These are phyloP conservation scores for Archaeoteleia sp. DNA, from an alignment of 2,888 invertebrate species.

Conservation along the genomic window DNA sequence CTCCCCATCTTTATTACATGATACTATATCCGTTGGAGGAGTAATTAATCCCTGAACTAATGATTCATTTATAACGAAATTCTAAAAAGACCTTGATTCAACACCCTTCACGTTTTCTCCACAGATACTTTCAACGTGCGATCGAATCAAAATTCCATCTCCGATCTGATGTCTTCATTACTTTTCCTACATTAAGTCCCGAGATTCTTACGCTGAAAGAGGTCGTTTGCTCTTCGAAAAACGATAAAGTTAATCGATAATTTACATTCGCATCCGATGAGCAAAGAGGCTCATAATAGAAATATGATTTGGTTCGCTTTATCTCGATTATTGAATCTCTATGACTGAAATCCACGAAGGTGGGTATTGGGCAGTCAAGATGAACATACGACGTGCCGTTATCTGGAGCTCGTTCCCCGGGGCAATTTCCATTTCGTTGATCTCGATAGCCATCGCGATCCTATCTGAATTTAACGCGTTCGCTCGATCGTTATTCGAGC, in stretches of 20 bases:
- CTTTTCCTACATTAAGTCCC: constrained; percentile 5
- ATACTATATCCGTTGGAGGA: constrained; percentile 10
- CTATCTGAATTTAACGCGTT: constrained; percentile 40
- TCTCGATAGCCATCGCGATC: constrained; percentile 27
- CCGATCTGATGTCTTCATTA: neutral
- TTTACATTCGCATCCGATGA: constrained; percentile 27
- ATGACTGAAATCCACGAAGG: constrained; percentile 35
- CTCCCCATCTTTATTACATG: constrained; percentile 24
- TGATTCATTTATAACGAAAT: constrained; percentile 26
- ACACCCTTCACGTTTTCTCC: constrained; percentile 18
- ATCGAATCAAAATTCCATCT: constrained; percentile 13
- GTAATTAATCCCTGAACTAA: constrained; percentile 25
- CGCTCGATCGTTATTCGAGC: constrained; percentile 6
- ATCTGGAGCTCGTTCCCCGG: neutral
- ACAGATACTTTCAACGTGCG: constrained; percentile 2
- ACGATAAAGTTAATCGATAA: constrained; percentile 1
- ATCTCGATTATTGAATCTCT: constrained; percentile 62
- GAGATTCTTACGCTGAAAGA: neutral
- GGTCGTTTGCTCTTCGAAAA: neutral
- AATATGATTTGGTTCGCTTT: constrained; percentile 60
- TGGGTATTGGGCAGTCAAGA: constrained; percentile 8
- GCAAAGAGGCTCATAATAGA: constrained; percentile 52
- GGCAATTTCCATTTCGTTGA: constrained; percentile 39
- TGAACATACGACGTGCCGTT: constrained; percentile 4
- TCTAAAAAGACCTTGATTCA: neutral